Evolutionary conservation across 35 echinoderm and acorn worm genomes (phyloP), one percentile per base, ranked within the genome.

Genomic region (Eucidaris tribuloides): DNA sequence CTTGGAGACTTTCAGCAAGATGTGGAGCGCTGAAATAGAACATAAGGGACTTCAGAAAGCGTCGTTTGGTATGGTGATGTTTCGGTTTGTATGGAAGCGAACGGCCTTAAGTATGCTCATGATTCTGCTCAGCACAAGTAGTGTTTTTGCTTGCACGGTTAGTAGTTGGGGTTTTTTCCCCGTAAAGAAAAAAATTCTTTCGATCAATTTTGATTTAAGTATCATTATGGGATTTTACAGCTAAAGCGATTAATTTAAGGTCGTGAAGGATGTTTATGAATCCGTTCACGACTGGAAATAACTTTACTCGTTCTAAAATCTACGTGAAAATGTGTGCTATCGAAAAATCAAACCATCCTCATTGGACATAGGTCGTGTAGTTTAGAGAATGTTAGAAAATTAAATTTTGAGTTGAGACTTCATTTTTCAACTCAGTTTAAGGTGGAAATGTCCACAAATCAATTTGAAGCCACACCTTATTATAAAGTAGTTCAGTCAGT

Each of bases 41-140:
- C 34, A 24, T n/a, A 1, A 9, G 7, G 68, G 68, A 11, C 35
- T 7, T n/a, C 15, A 74, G 35, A 38, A 44, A 38, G 68, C 68
- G 37, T 74, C 68, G 37, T 40, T 74, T 1, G 38, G 68, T 25
- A 33, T 33, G 35, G 68, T 74, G 14, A 44, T 44, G 15, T 40
- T 74, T 33, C 68, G 68, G 14, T 74, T 74, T 40, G 68, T 74
- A 7, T 74, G 68, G 68, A 9, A n/a, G 9, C 68, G 68, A 25
- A 44, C 37, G 24, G 35, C 44, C 9, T 13, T 14, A n/a, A 1
- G 68, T 25, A 44, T 44, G 41, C 14, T 74, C 3, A 19, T 74
- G 35, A 32, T 74, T 44, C 15, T 44, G 7, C 9, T 74, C 7
- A 44, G 37, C 68, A 22, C 29, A 5, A 38, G 38, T 33, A 43